Conservation (phyloP, 2,888 invertebrate species). For the Diadromus collaris region DNA sequence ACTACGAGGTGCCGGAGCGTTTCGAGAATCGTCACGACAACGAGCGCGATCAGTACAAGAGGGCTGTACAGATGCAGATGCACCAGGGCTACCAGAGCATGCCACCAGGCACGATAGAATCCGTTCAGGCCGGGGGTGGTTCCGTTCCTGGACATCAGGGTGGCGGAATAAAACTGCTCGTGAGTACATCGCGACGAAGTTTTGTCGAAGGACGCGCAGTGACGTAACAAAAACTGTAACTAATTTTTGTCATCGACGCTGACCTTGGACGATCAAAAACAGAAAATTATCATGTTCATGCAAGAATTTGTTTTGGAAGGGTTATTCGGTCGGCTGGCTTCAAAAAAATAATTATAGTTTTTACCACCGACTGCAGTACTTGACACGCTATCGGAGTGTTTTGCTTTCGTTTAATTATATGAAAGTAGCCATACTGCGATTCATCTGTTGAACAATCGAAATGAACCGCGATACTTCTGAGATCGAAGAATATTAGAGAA, state of each 20-base stretch:
- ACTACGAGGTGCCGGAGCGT: conserved; percentile 33
- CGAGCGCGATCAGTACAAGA: conserved; percentile 62
- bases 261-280: neutral
- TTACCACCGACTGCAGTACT: no score
- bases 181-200: conserved; percentile 65
- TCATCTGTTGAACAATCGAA: neutral
- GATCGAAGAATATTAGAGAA: neutral
- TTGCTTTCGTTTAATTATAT: no score
- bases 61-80: conserved; percentile 76
- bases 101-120: conserved; percentile 76
- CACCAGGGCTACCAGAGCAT: conserved; percentile 78
- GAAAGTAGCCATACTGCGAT: no score
- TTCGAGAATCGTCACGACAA: conserved; percentile 40
- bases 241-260: neutral
- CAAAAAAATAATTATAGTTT: no score
- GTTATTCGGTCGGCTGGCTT: no score
- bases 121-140: conserved; percentile 77
- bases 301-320: no score
- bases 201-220: neutral
- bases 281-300: no score
- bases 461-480: neutral
- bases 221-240: neutral
- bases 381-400: no score
- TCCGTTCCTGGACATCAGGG: conserved; percentile 74
- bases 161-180: conserved; percentile 76